Conservation (phyloP, 2,888 invertebrate genomes). For the Laspeyria flexula region DNA sequence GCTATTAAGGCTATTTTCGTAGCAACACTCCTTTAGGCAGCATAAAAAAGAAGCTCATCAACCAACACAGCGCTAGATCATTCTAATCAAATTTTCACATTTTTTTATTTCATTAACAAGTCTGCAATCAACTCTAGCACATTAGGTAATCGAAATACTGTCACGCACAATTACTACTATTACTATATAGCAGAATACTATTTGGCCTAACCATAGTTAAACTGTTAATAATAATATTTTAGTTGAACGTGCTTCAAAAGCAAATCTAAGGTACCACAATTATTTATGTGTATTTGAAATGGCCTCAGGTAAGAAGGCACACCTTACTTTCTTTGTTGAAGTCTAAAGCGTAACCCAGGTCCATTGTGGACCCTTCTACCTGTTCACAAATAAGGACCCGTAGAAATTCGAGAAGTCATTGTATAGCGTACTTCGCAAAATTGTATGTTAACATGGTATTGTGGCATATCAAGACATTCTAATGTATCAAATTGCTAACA, state of each 20-base stretch:
- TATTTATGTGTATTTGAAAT: conserved; percentile 38
- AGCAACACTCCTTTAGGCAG: too few relatives aligned
- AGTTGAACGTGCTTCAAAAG: conserved; percentile 12
- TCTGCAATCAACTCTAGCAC: too few relatives aligned
- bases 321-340: conserved; percentile 46
- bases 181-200: too few relatives aligned
- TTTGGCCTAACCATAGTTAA: too few relatives aligned
- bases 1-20: too few relatives aligned
- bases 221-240: conserved; percentile 3
- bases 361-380: conserved; percentile 43
- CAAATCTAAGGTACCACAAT: conserved; percentile 22
- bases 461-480: conserved; percentile 20
- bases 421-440: conserved; percentile 35
- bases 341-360: conserved; percentile 29
- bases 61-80: too few relatives aligned
- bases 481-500: conserved; percentile 20
- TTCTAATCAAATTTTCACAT: too few relatives aligned
- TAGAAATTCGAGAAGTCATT: conserved; percentile 37
- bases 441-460: conserved; percentile 28
- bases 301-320: conserved; percentile 44
- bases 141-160: too few relatives aligned
- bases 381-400: conserved; percentile 39
- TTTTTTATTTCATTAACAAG: too few relatives aligned
- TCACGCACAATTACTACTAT: too few relatives aligned
- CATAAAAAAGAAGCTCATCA: too few relatives aligned